These are phyloP conservation scores for Drosophila fuyamai DNA, from an alignment of 1,140 invertebrate species.

Conservation along the genomic window DNA sequence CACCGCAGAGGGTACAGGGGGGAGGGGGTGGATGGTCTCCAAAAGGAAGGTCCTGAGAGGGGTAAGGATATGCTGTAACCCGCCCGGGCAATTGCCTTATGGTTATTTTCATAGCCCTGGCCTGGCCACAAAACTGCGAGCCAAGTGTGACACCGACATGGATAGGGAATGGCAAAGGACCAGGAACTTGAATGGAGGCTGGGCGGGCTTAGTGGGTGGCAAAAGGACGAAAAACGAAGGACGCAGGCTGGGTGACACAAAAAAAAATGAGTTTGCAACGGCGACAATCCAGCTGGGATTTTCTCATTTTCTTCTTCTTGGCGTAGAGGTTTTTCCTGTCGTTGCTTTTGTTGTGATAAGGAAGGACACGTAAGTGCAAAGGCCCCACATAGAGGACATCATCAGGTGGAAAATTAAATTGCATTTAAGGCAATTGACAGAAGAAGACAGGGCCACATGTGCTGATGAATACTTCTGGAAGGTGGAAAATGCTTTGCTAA, in stretches of 20 bases:
- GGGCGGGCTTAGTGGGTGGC: constrained; percentile 27
- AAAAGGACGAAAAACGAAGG: constrained; percentile 43
- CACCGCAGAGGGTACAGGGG: constrained; percentile 33
- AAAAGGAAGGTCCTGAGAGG: background rate
- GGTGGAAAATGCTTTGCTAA: constrained; percentile 13
- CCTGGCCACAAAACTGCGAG: constrained; percentile 79
- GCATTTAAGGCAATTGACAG: constrained; percentile 63
- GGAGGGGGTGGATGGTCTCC: background rate
- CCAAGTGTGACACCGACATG: constrained; percentile 74
- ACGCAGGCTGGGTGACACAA: constrained; percentile 24
- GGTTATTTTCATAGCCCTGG: constrained; percentile 82
- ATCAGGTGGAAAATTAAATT: constrained; percentile 65
- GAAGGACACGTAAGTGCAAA: constrained; percentile 36
- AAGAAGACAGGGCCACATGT: constrained; percentile 29
- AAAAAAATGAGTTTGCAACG: constrained; percentile 37
- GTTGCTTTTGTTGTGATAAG: constrained; percentile 6
- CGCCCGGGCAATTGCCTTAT: constrained; percentile 80
- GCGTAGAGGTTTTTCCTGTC: constrained; percentile 26
- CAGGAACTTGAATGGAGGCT: constrained; percentile 33
- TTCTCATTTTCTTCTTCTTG: constrained; percentile 35
- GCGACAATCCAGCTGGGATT: constrained; percentile 67
- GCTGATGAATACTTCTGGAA: constrained; percentile 21
- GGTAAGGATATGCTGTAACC: constrained; percentile 47
- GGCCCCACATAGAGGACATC: constrained; percentile 48
- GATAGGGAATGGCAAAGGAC: constrained; percentile 22